These are phyloP conservation scores for Cataglyphis hispanica DNA, from an alignment of 1,140 invertebrate species.

Conservation along the genomic window DNA sequence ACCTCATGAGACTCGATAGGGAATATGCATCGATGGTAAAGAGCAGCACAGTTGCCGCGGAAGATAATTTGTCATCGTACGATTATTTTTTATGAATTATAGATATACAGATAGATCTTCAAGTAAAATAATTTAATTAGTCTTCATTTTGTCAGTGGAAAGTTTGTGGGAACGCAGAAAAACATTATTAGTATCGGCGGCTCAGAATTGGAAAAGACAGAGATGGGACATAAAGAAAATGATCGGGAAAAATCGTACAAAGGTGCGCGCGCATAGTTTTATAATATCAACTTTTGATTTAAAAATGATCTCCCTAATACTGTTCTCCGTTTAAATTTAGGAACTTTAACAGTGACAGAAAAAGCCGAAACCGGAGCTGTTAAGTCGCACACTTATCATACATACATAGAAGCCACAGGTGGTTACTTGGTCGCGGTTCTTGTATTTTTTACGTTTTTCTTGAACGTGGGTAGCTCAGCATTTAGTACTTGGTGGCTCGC, in stretches of 20 bases:
- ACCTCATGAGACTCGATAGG: slow-evolving; percentile 88
- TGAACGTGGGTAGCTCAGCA: slow-evolving; percentile 87
- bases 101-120: no score
- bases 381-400: slow-evolving; percentile 84
- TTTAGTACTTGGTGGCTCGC: slow-evolving; percentile 91
- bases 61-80: slow-evolving; percentile 27
- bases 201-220: background rate
- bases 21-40: slow-evolving; percentile 87
- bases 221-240: background rate
- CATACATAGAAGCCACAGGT: slow-evolving; percentile 89
- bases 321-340: slow-evolving; percentile 33
- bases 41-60: slow-evolving; percentile 28
- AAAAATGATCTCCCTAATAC: background rate
- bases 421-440: slow-evolving; percentile 86
- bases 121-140: background rate
- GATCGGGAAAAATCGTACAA: slow-evolving; percentile 37
- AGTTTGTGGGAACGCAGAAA: background rate
- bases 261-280: slow-evolving; percentile 1
- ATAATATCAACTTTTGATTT: background rate
- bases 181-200: background rate
- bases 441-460: slow-evolving; percentile 87
- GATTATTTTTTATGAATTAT: slow-evolving; percentile 6
- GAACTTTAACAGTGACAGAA: slow-evolving; percentile 83
- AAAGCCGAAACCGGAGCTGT: slow-evolving; percentile 85
- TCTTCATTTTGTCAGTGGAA: slow-evolving; percentile 27